Evolutionary conservation across 2,888 invertebrate species (phyloP).

Genomic region (Stenodema calcarata): DNA sequence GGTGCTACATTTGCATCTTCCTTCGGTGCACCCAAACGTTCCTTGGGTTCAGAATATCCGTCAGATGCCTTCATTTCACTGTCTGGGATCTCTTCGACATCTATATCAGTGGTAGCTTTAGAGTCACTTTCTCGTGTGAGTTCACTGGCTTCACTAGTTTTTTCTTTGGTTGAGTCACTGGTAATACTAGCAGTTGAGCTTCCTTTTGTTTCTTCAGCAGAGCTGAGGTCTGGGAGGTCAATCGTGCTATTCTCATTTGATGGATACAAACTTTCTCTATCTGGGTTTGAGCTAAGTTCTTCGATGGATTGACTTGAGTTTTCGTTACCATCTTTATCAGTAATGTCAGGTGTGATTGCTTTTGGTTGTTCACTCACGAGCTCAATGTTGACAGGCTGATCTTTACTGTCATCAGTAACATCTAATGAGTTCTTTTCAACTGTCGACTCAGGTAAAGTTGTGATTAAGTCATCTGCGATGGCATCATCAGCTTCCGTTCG

Average conservation of each 20-base stretch:
- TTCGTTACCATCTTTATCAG: neutral
- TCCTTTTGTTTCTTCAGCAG: neutral
- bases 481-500: neutral
- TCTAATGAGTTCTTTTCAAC: neutral
- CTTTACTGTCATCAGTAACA: neutral
- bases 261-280: neutral
- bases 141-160: neutral
- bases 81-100: neutral
- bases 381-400: neutral
- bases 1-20: no score
- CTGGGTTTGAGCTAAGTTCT: neutral
- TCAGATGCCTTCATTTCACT: neutral
- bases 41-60: neutral
- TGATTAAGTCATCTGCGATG: neutral
- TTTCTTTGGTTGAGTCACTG: neutral
- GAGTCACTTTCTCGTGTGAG: neutral
- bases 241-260: neutral
- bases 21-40: neutral
- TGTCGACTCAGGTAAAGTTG: neutral
- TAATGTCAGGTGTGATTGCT: neutral
- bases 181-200: neutral
- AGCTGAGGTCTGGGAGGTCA: neutral
- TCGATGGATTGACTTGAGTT: neutral
- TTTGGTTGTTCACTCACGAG: neutral
- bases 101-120: neutral